Evolutionary conservation across 92 coral and sea anemone genomes (phyloP), one percentile per base, ranked within the genome.

Genomic region (Parazoanthus darwini): DNA sequence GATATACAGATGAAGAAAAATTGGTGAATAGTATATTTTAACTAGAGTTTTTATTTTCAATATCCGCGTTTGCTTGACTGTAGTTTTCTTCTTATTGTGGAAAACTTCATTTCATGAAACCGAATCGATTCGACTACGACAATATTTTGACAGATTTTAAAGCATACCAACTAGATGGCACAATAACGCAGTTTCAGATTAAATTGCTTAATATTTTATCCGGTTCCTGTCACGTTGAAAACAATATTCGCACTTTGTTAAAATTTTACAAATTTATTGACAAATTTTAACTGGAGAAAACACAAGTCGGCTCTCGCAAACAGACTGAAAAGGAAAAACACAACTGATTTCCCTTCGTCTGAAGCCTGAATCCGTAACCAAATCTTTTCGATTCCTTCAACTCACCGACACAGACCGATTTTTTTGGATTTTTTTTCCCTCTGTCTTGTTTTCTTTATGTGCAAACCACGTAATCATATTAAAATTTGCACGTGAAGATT

Each of bases 401-500:
- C 68, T 51, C 58, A 8, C 58, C 1, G 15, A 14, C 26, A 63
- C 7, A 23, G 18, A 54, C 59, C 59, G 59, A 54, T 2, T 13
- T 54, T 11, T 67, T 1, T 22, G 5, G 0, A 2, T 68, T 23
- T 68, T 67, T 72, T 72, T 23, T 14, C 33, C 10, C 42, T 9
- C 77, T 20, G 70, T 22, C 70, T 4, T 63, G 70, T 63, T 63
- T 63, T 63, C 66, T 1, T 58, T 58, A 6, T 10, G 67, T 4
- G 43, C 22, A 11, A n/a, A 33, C 48, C 87, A 84, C 87, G 87
- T 84, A 84, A 84, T 84, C 16, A 73, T 29, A 84, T 84, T 84
- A 84, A 84, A 84, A 84, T 84, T 84, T 38, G 68, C 78, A 84
- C 65, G 87, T 84, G 87, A 84, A 71, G 87, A 84, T 84, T 84